Evolutionary conservation across 2,888 invertebrate species (phyloP).

Genomic region (Agrenia bidenticulata): DNA sequence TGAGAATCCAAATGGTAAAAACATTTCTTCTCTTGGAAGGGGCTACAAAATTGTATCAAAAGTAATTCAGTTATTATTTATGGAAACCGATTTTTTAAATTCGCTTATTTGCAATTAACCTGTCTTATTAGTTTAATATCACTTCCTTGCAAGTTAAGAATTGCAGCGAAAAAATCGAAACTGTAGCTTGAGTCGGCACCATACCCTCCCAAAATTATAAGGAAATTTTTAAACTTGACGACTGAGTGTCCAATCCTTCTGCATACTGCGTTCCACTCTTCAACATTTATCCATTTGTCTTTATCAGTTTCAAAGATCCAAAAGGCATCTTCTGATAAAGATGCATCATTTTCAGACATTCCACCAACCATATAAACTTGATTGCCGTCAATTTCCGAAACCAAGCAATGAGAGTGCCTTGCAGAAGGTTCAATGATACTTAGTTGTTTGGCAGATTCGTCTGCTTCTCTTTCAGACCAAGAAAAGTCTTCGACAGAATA

Average conservation of each 20-base stretch:
- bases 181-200: conserved; percentile 42
- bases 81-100: too few species aligned
- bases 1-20: conserved; percentile 49
- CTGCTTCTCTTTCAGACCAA: conserved; percentile 29
- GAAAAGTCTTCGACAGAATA: conserved; percentile 35
- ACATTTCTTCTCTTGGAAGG: conserved; percentile 32
- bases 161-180: conserved; percentile 42
- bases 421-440: conserved; percentile 23
- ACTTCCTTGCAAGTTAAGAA: conserved; percentile 38
- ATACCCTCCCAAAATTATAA: conserved; percentile 49
- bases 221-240: conserved; percentile 26
- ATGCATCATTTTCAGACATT: conserved; percentile 39
- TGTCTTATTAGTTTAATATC: conserved; percentile 25
- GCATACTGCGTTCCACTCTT: conserved; percentile 27
- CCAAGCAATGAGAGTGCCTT: conserved; percentile 44
- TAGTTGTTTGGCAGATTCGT: conserved; percentile 5
- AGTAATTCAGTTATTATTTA: background rate
- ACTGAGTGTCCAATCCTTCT: conserved; percentile 42
- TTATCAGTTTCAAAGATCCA: conserved; percentile 31
- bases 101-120: conserved; percentile 19
- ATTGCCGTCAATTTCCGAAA: conserved; percentile 22
- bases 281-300: conserved; percentile 38
- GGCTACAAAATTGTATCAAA: conserved; percentile 20
- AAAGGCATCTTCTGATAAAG: conserved; percentile 43
- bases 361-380: conserved; percentile 45